phyloP scores from a whole-genome alignment of 2,888 invertebrate genomes.

The Drosophila peninsularis region DNA sequence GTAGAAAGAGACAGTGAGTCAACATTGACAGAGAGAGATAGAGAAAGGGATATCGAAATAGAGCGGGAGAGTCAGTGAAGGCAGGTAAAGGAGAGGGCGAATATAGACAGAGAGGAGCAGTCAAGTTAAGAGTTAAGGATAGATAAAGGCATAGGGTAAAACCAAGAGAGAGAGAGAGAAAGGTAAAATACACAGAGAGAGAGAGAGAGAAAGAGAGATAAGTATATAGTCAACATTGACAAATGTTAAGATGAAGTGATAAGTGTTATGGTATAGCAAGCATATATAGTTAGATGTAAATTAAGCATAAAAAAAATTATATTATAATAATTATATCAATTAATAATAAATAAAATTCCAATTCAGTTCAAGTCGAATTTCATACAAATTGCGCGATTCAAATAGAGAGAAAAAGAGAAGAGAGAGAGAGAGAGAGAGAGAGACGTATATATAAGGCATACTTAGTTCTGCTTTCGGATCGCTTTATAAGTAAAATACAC shows the following conservation, averaged over 20 bases:
- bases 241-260: not conserved
- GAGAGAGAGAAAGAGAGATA: not conserved
- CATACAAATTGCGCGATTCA: slow-evolving; percentile 23
- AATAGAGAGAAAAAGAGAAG: slow-evolving; percentile 42
- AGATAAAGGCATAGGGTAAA: too few species aligned
- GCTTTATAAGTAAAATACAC: slow-evolving; percentile 22
- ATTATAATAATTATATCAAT: not conserved
- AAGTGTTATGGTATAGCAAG: not conserved
- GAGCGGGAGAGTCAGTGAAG: not conserved
- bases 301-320: slow-evolving; percentile 1
- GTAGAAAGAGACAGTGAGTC: not conserved
- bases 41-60: not conserved
- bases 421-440: slow-evolving; percentile 45
- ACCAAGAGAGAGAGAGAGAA: too few species aligned
- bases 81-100: too few species aligned
- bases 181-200: not conserved
- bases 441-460: slow-evolving; percentile 20
- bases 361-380: slow-evolving; percentile 37
- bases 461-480: slow-evolving; percentile 8
- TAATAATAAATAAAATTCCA: slow-evolving; percentile 5
- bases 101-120: not conserved
- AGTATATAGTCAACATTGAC: not conserved
- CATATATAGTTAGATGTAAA: slow-evolving; percentile 6
- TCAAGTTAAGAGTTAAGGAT: too few species aligned
- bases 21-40: not conserved